Percentiles rank a stretch among this genome's conserved stretches.
phyloP scores from a whole-genome alignment of 2,888 invertebrate species.

The Helobdella robusta region DNA sequence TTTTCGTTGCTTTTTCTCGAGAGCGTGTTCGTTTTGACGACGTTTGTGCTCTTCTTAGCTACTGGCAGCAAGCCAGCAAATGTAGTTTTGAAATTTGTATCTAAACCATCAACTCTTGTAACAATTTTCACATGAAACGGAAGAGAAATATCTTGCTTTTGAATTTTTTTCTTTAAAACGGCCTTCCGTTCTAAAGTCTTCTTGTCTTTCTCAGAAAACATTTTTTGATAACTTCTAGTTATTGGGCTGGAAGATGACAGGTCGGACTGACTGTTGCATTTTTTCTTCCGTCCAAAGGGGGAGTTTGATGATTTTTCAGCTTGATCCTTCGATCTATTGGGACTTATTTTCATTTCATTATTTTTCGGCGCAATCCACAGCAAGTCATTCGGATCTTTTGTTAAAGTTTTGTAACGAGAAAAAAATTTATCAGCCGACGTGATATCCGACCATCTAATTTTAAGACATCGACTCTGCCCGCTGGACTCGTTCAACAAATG shows the following conservation, averaged over 20 bases:
- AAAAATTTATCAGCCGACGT: neutral
- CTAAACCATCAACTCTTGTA: constrained; percentile 1
- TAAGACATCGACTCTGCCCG: neutral
- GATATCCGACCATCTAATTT: constrained; percentile 13
- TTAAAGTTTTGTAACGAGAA: neutral
- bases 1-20: no score
- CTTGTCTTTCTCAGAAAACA: neutral
- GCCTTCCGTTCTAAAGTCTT: neutral
- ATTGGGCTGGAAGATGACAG: neutral
- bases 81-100: constrained; percentile 9
- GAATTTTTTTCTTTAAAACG: neutral
- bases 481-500: constrained; percentile 12
- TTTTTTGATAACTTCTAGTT: neutral
- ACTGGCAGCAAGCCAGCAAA: constrained; percentile 20
- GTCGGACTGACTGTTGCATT: neutral
- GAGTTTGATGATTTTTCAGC: neutral
- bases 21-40: neutral
- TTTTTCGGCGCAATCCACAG: constrained; percentile 8
- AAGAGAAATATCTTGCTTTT: constrained; percentile 11
- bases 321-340: neutral
- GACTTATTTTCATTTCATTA: no score
- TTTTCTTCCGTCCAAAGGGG: no score
- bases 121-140: constrained; percentile 6
- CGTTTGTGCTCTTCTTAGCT: neutral
- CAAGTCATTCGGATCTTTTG: constrained; percentile 7